A percentile compares a stretch with the other conserved stretches of the same genome.
phyloP scores from a whole-genome alignment of 2,113 vertebrate genomes.

The Tylochromis polylepis region DNA sequence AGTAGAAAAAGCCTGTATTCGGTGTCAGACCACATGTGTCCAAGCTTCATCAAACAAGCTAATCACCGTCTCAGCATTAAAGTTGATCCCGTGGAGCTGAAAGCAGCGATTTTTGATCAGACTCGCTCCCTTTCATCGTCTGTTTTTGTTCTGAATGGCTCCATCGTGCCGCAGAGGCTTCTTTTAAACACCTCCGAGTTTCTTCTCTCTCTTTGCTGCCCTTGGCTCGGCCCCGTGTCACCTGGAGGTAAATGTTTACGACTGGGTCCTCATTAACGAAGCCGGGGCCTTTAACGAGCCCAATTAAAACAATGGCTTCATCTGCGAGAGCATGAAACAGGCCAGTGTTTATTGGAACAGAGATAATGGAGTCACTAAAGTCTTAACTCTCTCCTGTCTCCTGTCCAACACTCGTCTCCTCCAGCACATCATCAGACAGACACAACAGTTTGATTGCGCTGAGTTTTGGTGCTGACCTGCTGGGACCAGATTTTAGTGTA shows the following conservation, averaged over 20 bases:
- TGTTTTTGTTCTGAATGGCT: background rate
- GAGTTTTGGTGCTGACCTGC: background rate
- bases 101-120: background rate
- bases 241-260: constrained; percentile 88
- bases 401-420: background rate
- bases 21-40: background rate
- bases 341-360: constrained; percentile 67
- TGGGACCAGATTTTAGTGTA: background rate
- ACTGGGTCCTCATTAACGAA: constrained; percentile 76
- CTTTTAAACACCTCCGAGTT: background rate
- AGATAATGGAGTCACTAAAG: constrained; percentile 58
- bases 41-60: background rate
- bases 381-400: constrained; percentile 48
- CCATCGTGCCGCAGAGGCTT: background rate
- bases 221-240: constrained; percentile 71
- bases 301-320: constrained; percentile 84
- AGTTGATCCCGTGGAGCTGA: background rate
- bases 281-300: constrained; percentile 76
- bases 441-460: background rate
- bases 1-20: background rate
- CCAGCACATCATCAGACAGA: background rate
- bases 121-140: background rate
- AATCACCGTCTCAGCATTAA: background rate
- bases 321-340: constrained; percentile 75
- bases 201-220: constrained; percentile 22